Evolutionary conservation across 92 coral and sea anemone species (phyloP), one percentile per base, ranked within the genome.

Genomic region (Phenganax marumi): DNA sequence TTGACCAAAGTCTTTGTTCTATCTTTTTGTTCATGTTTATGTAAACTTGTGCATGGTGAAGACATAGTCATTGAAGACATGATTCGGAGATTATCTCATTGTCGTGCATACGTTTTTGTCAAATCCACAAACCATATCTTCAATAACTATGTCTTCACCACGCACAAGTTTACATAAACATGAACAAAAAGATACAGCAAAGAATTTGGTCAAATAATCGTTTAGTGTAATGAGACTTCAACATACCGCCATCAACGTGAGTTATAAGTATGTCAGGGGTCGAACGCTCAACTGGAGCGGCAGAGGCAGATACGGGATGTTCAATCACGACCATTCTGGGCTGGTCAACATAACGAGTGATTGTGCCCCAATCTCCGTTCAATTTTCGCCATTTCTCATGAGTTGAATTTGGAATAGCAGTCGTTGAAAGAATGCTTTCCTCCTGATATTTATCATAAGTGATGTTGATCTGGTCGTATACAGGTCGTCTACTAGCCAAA

Each of bases 311-410:
- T 12, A 85, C 48, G 23, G 77, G 72, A 3, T 90, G 90, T 65
- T 87, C 97, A 7, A 75, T 52, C 43, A 33, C 43, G 50, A 86
- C 46, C 86, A 87, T 7, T 83, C 85, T 69, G 75, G 83, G 83
- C 46, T 85, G 91, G 76, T 86, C 87, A 18, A 89, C 91, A 48
- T 92, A 88, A 73, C 91, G 90, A 56, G 80, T 81, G 52, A 93
- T 90, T 47, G 92, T 82, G 11, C 93, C 88, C 98, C 98, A 95
- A 87, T 95, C 93, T 50, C 90, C 91, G 56, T 92, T 92, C 18
- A 92, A 87, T 25, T 76, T 82, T 68, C 90, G 89, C 84, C 88
- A 91, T 85, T 92, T 95, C 87, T 90, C 92, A 57, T 95, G 96
- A 22, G 91, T 85, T 2, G 91, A 81, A 75, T 89, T 92, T 60